phyloP scores from a whole-genome alignment of 2,888 invertebrate genomes.

The Osedax fenrisi region DNA sequence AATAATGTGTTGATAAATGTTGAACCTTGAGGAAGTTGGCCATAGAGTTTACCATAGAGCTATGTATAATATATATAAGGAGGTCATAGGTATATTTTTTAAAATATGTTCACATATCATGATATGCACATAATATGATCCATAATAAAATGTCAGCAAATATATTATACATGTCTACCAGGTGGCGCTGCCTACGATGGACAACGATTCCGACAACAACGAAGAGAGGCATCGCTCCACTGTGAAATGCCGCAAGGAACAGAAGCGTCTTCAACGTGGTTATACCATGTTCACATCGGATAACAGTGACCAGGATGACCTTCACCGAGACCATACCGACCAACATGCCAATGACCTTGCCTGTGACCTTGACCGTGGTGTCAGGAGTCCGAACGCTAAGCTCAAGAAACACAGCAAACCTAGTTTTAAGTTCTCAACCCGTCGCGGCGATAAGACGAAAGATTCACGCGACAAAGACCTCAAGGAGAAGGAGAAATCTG shows the following conservation, averaged over 20 bases:
- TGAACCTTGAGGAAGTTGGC: too few species aligned
- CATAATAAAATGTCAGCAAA: too few species aligned
- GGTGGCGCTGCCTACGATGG: too few species aligned
- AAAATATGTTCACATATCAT: too few species aligned
- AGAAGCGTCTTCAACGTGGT: background rate
- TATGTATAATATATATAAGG: too few species aligned
- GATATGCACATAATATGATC: too few species aligned
- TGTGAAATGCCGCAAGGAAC: too few species aligned
- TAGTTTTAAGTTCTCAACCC: background rate
- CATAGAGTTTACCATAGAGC: too few species aligned
- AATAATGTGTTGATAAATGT: too few species aligned
- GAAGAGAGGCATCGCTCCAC: too few species aligned
- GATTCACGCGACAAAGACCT: background rate
- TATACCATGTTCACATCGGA: background rate
- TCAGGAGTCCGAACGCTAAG: background rate
- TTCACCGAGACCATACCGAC: background rate
- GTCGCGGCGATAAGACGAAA: background rate
- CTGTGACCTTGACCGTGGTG: background rate
- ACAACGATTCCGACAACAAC: background rate
- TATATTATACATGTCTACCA: too few species aligned
- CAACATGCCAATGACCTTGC: background rate
- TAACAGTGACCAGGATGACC: background rate
- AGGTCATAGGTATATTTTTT: too few species aligned
- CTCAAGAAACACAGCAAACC: background rate
- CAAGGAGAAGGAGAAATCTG: background rate